Evolutionary conservation across 2,888 invertebrate genomes (phyloP), one percentile per base, ranked within the genome.

Genomic region (Ypsolopha sequella): DNA sequence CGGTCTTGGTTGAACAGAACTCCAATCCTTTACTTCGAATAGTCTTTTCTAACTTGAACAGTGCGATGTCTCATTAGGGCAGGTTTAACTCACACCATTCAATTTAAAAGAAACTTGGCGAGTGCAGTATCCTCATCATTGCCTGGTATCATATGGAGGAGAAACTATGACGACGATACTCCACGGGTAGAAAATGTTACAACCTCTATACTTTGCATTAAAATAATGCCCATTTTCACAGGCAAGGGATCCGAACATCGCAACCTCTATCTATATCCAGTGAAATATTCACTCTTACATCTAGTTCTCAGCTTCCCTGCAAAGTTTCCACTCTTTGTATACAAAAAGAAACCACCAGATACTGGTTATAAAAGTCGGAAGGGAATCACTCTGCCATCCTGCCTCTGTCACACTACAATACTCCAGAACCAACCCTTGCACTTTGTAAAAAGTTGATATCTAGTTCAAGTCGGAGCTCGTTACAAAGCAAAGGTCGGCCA

Each of bases 171-270:
- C 80, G 82, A 77, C 77, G 78, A 76, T 70, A 66, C 80, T 79
- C 77, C 70, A 84, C 84, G 70, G 68, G 70, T 81, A 84, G 73
- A 79, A 80, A 84, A 71, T 76, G 80, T 86, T 91, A 92, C 92
- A 92, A 93, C 92, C 91, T 93, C 93, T 93, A 93, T 93, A 93
- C 93, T 93, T 93, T 93, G 93, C 93, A 93, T 92, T 91, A 93
- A 93, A 93, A 90, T 93, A 93, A 93, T 93, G 93, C 91, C 91
- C 91, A 91, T 92, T 92, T 91, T 91, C 91, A 89, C 88, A 87
- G 87, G 87, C 86, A 87, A 86, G 85, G 86, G 82, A 84, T 84
- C 81, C 84, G 79, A 82, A 80, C 82, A 76, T 70, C 84, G 73
- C 80, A 74, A 76, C 75, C 82, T 67, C 79, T 73, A n/a, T n/a